Evolutionary conservation across 2,888 invertebrate species (phyloP).

Genomic region (Ypsolopha scabrella): DNA sequence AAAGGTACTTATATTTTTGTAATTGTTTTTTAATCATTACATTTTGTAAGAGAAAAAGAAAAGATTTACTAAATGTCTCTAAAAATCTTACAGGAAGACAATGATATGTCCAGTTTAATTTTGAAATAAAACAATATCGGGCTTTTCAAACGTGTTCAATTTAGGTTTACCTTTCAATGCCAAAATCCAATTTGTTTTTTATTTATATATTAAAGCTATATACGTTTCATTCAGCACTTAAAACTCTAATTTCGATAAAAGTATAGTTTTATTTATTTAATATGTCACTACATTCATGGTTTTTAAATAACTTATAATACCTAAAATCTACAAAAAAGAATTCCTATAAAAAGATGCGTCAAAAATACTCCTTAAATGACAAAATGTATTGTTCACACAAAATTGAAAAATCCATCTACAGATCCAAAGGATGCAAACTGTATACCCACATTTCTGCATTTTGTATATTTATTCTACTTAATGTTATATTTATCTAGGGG

Average conservation of each 20-base stretch:
- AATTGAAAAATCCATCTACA: constrained; percentile 1
- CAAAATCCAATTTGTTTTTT: neutral
- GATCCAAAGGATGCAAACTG: constrained; percentile 25
- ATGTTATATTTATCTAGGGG: constrained; percentile 9
- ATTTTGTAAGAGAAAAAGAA: no score
- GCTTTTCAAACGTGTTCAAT: no score
- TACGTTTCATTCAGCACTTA: constrained; percentile 10
- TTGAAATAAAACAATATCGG: no score
- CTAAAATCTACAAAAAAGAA: no score
- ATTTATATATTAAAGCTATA: constrained; percentile 4
- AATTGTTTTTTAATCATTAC: no score
- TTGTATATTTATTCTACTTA: no score
- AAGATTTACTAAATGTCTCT: no score
- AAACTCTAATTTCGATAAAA: constrained; percentile 12
- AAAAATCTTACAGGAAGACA: no score
- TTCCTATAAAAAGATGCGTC: neutral
- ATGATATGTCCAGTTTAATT: no score
- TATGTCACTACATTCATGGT: constrained; percentile 23
- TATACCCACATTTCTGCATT: constrained; percentile 7
- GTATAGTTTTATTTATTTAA: constrained; percentile 24
- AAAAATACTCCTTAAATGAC: neutral
- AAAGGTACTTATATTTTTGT: neutral
- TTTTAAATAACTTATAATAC: neutral
- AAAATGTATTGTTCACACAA: neutral
- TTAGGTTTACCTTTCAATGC: neutral